phyloP scores from a whole-genome alignment of 2,888 invertebrate genomes.

The Drosophila paucipuncta region DNA sequence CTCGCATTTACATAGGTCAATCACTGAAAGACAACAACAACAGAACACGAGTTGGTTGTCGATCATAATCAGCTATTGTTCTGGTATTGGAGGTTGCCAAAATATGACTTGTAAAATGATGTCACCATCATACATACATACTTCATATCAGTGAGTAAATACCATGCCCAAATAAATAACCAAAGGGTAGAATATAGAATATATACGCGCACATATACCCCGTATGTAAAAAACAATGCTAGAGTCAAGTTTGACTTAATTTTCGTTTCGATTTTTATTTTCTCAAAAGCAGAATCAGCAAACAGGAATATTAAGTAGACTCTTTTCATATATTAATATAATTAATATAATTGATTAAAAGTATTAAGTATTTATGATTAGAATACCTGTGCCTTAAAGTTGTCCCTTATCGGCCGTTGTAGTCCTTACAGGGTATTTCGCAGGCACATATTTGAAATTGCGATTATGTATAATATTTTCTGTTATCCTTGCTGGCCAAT shows the following conservation, averaged over 20 bases:
- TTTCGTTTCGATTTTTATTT: background rate
- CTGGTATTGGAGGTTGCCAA: background rate
- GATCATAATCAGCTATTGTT: background rate
- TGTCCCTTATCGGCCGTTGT: background rate
- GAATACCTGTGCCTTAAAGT: background rate
- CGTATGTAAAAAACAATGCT: background rate
- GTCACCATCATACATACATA: constrained; percentile 1
- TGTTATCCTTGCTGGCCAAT: constrained; percentile 16
- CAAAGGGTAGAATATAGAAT: background rate
- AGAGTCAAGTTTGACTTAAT: background rate
- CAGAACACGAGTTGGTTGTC: background rate
- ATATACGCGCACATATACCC: background rate
- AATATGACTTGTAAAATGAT: background rate
- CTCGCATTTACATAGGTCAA: background rate
- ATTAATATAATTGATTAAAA: background rate
- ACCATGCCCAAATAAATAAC: background rate
- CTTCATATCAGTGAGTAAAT: constrained; percentile 1
- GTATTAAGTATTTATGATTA: background rate
- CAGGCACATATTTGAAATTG: background rate
- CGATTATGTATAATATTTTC: constrained; percentile 1
- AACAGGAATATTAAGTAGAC: background rate
- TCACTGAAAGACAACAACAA: background rate
- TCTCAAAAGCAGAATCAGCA: background rate
- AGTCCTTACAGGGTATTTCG: background rate
- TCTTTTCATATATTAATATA: too few species aligned